Conservation (phyloP, 2,888 invertebrate genomes). For the Cryptocheilus praepositus region DNA sequence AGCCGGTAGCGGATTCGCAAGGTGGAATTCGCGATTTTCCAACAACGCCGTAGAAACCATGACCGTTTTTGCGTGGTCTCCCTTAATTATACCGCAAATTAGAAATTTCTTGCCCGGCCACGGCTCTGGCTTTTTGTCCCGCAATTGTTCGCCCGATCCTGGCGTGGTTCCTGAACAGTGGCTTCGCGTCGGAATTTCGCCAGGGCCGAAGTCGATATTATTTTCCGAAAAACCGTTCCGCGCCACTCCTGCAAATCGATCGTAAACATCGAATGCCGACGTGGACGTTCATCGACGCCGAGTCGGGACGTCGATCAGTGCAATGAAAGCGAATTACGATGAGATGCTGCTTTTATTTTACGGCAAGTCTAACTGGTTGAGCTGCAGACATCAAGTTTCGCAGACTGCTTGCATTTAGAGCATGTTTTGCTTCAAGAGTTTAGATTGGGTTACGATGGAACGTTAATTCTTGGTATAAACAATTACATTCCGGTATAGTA, state of each 20-base stretch:
- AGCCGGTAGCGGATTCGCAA: conserved; percentile 47
- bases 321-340: too few relatives aligned
- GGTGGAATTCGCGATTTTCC: conserved; percentile 69
- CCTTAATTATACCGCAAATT: conserved; percentile 75
- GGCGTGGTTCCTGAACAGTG: conserved; percentile 52
- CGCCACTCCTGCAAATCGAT: conserved; percentile 17
- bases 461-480: too few relatives aligned
- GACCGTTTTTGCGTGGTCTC: conserved; percentile 68
- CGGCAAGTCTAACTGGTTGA: too few relatives aligned
- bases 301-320: too few relatives aligned
- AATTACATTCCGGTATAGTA: too few relatives aligned
- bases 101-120: conserved; percentile 70
- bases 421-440: too few relatives aligned
- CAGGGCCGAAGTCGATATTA: conserved; percentile 45
- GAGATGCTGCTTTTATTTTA: too few relatives aligned
- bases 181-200: conserved; percentile 45
- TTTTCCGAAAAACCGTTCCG: conserved; percentile 26
- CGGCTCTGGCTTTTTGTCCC: conserved; percentile 61
- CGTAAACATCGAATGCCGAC: too few relatives aligned
- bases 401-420: too few relatives aligned
- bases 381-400: too few relatives aligned
- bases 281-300: too few relatives aligned
- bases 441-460: too few relatives aligned
- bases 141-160: conserved; percentile 61
- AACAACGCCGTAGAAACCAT: conserved; percentile 64